A percentile compares a stretch with the other conserved stretches of the same genome.
phyloP scores from a whole-genome alignment of 2,797 vertebrate species.

The Eospalax fontanierii region DNA sequence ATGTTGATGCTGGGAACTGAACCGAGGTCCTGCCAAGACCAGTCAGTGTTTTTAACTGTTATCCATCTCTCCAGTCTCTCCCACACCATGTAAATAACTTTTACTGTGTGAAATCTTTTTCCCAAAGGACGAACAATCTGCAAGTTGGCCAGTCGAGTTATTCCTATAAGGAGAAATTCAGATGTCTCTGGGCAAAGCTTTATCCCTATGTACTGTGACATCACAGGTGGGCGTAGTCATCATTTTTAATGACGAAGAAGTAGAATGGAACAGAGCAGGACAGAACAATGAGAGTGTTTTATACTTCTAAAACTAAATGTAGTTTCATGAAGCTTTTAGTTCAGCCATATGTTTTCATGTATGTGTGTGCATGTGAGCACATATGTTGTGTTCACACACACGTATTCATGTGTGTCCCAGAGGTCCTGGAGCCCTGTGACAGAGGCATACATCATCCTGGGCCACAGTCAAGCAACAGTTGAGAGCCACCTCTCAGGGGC shows the following conservation, averaged over 20 bases:
- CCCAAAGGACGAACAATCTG: neutral
- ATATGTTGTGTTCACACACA: neutral
- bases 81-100: neutral
- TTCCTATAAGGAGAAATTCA: constrained; percentile 26
- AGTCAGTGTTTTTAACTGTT: too few relatives aligned
- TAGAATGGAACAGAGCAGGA: neutral
- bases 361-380: neutral
- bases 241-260: neutral
- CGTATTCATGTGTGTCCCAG: neutral
- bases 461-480: neutral
- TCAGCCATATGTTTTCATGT: neutral
- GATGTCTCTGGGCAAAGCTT: neutral
- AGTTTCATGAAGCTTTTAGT: neutral
- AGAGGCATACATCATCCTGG: neutral
- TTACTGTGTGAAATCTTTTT: neutral
- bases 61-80: too few relatives aligned
- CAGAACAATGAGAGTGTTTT: neutral
- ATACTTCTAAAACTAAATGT: neutral
- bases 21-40: too few relatives aligned
- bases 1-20: too few relatives aligned
- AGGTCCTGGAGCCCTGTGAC: neutral
- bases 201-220: neutral
- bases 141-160: neutral
- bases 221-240: neutral
- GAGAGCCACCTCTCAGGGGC: neutral